Evolutionary conservation across 2,113 vertebrate species (phyloP).

Genomic region (Grallaria varia): DNA sequence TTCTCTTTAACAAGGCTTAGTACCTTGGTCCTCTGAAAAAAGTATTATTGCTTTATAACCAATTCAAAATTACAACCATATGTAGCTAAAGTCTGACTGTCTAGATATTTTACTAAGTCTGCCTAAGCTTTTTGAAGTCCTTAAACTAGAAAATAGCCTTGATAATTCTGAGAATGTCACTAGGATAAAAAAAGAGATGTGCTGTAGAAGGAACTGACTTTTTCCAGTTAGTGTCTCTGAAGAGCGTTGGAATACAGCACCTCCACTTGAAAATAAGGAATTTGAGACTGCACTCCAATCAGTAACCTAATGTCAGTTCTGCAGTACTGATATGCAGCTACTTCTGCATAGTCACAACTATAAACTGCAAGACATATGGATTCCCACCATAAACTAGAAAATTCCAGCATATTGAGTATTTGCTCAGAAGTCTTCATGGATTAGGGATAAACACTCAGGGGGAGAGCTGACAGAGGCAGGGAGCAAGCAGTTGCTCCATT

Average conservation of each 20-base stretch:
- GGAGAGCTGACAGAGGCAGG: neutral
- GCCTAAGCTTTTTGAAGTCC: neutral
- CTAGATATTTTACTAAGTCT: neutral
- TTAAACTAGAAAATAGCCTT: neutral
- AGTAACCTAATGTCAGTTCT: neutral
- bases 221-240: neutral
- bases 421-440: neutral
- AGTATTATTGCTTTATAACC: neutral
- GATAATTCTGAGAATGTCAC: neutral
- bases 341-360: neutral
- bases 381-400: neutral
- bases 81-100: neutral
- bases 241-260: neutral
- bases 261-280: neutral
- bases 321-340: neutral
- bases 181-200: neutral
- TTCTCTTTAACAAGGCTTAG: neutral
- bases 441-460: neutral
- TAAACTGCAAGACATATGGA: neutral
- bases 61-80: neutral
- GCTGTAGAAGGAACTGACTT: neutral
- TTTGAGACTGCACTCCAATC: neutral
- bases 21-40: neutral
- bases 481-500: neutral
- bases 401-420: neutral